Base-by-base conservation (phyloP, 2,888 invertebrate genomes). In the Leucoptera coffeella region DNA sequence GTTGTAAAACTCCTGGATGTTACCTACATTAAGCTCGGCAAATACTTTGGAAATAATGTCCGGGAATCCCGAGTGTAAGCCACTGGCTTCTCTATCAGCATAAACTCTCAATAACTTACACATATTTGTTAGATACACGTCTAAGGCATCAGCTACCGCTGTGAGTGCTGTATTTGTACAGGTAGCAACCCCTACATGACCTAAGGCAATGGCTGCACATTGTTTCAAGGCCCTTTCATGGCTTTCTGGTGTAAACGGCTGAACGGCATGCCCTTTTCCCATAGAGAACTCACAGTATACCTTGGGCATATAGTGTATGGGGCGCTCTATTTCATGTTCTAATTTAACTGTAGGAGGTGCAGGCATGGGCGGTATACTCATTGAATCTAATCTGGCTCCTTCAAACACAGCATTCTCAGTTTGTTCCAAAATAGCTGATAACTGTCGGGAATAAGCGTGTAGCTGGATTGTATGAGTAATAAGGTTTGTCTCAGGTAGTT, bases 41-140 rank as follows among this genome's bases (percentile, higher is more conserved):
- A 73, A 56, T 9, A 69, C 64, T 47, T 71, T 72, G n/a, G 65
- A 50, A 31, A 71, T 49, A 1, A 54, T 45, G 43, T 73, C 72
- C 9, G 71, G 58, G 26, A 53, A 72, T 2, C 72, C 69, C 9
- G 59, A 59, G 30, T 50, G 54, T 4, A 58, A 34, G 2, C 60
- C 56, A 17, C 53, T 50, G 2, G 69, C 62, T 46, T 72, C 62
- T 36, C 45, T 54, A 30, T 73, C 71, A 2, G 55, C 55, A 4
- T 56, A 52, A 25, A 50, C 52, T 32, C 72, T 43, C 38, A 72
- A 41, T 20, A 65, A 38, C 34, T 59, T 60, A 35, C 71, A 69
- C 46, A 73, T 55, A 29, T 65, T 67, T 3, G 53, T 50, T 41
- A 72, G 41, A 33, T 64, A 67, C 22, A 51, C 37, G 25, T 69